phyloP scores from a whole-genome alignment of 2,113 vertebrate species.

The Tenebrosternarchus preto region DNA sequence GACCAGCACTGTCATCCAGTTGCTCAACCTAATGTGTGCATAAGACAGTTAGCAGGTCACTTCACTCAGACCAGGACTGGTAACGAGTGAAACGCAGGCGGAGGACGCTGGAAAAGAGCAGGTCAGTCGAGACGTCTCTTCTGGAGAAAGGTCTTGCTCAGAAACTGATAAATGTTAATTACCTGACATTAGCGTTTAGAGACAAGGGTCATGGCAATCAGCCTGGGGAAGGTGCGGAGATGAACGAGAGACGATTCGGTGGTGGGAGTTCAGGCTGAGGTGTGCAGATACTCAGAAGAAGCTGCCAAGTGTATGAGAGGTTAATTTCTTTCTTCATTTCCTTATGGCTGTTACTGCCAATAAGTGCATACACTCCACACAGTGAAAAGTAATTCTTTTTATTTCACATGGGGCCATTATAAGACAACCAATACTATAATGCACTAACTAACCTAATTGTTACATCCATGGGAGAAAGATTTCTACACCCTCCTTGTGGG shows the following conservation, averaged over 20 bases:
- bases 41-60: neutral
- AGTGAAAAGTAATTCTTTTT: neutral
- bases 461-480: neutral
- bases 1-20: constrained; percentile 29
- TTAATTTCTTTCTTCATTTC: constrained; percentile 27
- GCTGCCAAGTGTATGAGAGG: neutral
- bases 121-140: constrained; percentile 61
- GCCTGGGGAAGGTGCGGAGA: constrained; percentile 42
- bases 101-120: constrained; percentile 62
- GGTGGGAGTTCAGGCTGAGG: constrained; percentile 30
- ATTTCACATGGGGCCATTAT: constrained; percentile 18
- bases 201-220: constrained; percentile 48
- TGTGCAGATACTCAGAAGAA: neutral
- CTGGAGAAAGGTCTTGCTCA: constrained; percentile 68
- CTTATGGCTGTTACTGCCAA: constrained; percentile 8
- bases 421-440: neutral
- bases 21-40: constrained; percentile 18
- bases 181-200: constrained; percentile 68
- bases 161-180: constrained; percentile 80
- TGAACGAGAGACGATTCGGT: constrained; percentile 39
- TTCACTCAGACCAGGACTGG: constrained; percentile 28
- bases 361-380: neutral
- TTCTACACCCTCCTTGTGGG: constrained; percentile 3
- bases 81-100: constrained; percentile 59
- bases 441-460: constrained; percentile 2